Base-by-base conservation (phyloP, 2,888 invertebrate species). In the Coenonympha glycerion region DNA sequence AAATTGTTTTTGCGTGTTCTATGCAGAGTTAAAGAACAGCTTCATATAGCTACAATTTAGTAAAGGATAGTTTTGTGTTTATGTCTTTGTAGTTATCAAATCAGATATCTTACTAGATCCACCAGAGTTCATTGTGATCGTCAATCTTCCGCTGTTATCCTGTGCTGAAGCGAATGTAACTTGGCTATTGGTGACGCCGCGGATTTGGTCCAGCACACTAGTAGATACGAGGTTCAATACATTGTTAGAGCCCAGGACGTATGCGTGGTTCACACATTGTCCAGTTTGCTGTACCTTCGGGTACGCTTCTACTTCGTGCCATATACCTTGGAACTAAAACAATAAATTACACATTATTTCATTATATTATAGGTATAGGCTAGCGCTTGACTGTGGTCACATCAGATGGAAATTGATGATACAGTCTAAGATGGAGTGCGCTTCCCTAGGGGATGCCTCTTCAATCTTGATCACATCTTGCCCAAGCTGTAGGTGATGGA, bases 231-330 rank as follows among this genome's bases (percentile, higher is more conserved):
- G 46, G 49, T 58, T 63, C 9, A 78, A 55, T 0, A 15, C 34
- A 28, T 63, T 61, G 22, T 33, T 60, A 2, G 60, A 51, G 3
- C 45, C 13, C 21, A 64, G 58, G 0, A 61, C 55, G 56, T 69
- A 77, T 2, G 59, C 53, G 45, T 79, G 79, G 26, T 53, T 64
- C n/a, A 77, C 58, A 44, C 85, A 84, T 3, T 74, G 68, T 3
- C 83, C 80, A 0, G 68, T 49, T 45, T 72, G 69, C 13, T 70
- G 59, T 1, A 62, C 62, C 49, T 73, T 73, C 0, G 62, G 63
- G 15, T 67, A 67, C 0, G 65, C 59, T 45, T 60, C 55, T 15
- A 64, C 54, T 52, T 66, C 66, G 28, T 61, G 53, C 68, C 68
- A 68, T 4, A 40, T 37, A 13, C 64, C 44, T 49, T 33, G 30